Percentiles rank a stretch among this genome's conserved stretches.
Conservation (phyloP, 2,113 vertebrate species). For the Corydoras sp. region DNA sequence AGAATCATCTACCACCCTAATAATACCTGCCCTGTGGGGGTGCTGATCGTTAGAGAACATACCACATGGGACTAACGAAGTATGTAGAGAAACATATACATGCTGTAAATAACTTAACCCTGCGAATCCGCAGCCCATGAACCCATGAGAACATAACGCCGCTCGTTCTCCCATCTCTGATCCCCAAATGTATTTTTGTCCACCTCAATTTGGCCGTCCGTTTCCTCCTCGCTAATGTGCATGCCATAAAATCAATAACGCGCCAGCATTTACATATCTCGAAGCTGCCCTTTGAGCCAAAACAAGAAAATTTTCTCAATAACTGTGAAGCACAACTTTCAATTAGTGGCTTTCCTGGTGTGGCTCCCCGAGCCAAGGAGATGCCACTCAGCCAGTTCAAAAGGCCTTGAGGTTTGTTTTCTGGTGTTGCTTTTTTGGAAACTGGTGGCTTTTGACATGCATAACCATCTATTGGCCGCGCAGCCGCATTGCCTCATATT, state of each 20-base stretch:
- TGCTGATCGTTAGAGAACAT: too few relatives aligned
- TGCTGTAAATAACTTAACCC: too few relatives aligned
- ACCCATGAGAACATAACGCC: too few relatives aligned
- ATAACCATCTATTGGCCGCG: slow-evolving; percentile 63
- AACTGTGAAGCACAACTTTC: slow-evolving; percentile 71
- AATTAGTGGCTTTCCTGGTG: slow-evolving; percentile 71
- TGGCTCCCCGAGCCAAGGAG: slow-evolving; percentile 61
- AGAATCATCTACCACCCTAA: too few relatives aligned
- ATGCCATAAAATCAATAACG: slow-evolving; percentile 57
- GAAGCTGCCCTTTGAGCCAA: slow-evolving; percentile 42
- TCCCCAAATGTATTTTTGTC: slow-evolving; percentile 52
- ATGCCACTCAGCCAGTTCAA: slow-evolving; percentile 68
- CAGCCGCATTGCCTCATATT: slow-evolving; percentile 71
- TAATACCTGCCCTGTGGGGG: too few relatives aligned
- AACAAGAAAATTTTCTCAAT: slow-evolving; percentile 62
- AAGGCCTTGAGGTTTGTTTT: slow-evolving; percentile 69
- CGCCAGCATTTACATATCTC: slow-evolving; percentile 22
- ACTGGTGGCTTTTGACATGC: slow-evolving; percentile 73
- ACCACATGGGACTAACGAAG: too few relatives aligned
- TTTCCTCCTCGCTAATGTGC: slow-evolving; percentile 54
- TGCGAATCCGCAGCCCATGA: too few relatives aligned
- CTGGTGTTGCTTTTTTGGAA: slow-evolving; percentile 73
- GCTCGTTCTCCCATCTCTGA: too few relatives aligned
- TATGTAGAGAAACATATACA: too few relatives aligned
- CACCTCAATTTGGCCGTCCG: slow-evolving; percentile 37